Percentiles rank a stretch among this genome's conserved stretches.
phyloP scores from a whole-genome alignment of 2,113 vertebrate genomes.

The Synodontis membranacea region DNA sequence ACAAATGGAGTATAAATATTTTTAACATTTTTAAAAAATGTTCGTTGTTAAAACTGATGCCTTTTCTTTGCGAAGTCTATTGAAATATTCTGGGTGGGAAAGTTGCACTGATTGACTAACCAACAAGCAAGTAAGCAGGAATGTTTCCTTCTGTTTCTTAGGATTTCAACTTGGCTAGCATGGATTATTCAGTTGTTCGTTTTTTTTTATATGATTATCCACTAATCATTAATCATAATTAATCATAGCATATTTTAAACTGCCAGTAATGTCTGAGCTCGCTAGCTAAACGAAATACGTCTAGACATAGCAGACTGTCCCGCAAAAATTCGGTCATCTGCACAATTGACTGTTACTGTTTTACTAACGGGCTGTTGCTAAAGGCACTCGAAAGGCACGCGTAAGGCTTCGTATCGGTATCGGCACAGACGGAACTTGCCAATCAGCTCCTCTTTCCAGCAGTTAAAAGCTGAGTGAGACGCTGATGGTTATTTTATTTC shows the following conservation, averaged over 20 bases:
- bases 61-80: not conserved
- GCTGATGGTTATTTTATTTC: not conserved
- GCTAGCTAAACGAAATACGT: not conserved
- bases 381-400: not conserved
- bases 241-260: no score
- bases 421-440: not conserved
- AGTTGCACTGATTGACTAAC: not conserved
- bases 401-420: no score
- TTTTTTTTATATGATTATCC: not conserved
- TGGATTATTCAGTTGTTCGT: not conserved
- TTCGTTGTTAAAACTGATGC: not conserved
- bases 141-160: not conserved
- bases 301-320: no score
- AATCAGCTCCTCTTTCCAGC: no score
- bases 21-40: not conserved
- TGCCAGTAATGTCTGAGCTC: no score
- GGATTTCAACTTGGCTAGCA: not conserved
- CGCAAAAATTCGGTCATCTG: not conserved
- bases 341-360: not conserved
- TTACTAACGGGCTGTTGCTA: not conserved
- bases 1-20: not conserved
- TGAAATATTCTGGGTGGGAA: not conserved
- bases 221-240: no score
- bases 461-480: no score
- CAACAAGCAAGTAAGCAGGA: not conserved